Evolutionary conservation across 1,140 invertebrate genomes (phyloP), one percentile per base, ranked within the genome.

Genomic region (Theocolax elegans): DNA sequence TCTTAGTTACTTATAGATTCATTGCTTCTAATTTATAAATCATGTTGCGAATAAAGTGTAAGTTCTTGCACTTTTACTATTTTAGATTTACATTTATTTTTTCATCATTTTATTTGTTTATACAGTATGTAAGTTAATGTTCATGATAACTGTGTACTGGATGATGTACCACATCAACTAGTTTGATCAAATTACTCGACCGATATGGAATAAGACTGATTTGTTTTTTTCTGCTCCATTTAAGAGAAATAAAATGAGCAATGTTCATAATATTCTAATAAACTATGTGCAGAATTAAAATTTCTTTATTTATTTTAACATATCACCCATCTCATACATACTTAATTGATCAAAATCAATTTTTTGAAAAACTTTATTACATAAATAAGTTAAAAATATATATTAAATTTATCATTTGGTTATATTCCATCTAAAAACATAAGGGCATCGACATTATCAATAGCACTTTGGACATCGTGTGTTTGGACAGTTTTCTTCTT

Each of bases 401-500:
- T 49, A 21, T 62, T 13, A 48, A 35, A 2, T 62, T 49, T 48
- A 48, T 49, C 21, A 23, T 21, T 35, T 62, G 92, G 90, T 80
- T 93, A 85, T 69, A 91, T 91, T 72, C 92, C 93, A 81, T 95
- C 93, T 31, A 95, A 83, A 82, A 95, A 94, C 80, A 91, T 90
- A 12, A 95, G 84, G 56, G 89, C 87, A 76, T 94, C 92, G 0
- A 92, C 89, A 76, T 88, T 90, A 54, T 92, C 89, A 65, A 94
- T 89, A 17, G 90, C 90, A 62, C 87, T 85, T 76, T 93, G 92
- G 21, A 97, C 85, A 85, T 97, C 94, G 80, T 89, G 89, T 80
- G 92, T 94, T 67, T 93, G 90, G 25, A 97, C 81, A 1, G 91
- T 94, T 87, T 95, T 96, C 76, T 93, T 91, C 80, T 95, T 95